These are phyloP conservation scores for Bursaphelenchus mucronatus DNA, from an alignment of 1,140 invertebrate genomes.

Conservation along the genomic window DNA sequence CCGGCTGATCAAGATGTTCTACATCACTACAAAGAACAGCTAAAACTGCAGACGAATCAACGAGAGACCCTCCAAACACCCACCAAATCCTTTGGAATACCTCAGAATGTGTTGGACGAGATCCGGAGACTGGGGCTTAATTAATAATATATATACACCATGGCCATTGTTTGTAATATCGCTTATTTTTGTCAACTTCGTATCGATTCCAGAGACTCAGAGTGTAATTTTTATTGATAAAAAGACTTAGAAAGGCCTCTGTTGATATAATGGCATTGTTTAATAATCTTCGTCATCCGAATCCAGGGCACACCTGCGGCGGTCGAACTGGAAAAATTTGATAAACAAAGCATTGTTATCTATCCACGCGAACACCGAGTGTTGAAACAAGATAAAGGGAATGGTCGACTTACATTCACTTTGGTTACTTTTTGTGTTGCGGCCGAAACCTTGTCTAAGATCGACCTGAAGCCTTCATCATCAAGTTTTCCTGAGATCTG, in stretches of 20 bases:
- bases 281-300: conserved; percentile 73
- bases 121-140: conserved; percentile 45
- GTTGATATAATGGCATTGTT: conserved; percentile 3
- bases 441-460: conserved; percentile 26
- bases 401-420: conserved; percentile 25
- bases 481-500: conserved; percentile 62
- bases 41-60: conserved; percentile 56
- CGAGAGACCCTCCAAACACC: conserved; percentile 58
- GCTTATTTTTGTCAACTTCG: conserved; percentile 8
- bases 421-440: conserved; percentile 28
- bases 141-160: background rate
- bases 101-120: conserved; percentile 47
- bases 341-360: too few relatives aligned
- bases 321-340: conserved; percentile 69
- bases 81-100: conserved; percentile 55
- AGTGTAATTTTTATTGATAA: conserved; percentile 9
- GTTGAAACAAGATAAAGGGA: background rate
- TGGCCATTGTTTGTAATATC: background rate
- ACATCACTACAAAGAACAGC: conserved; percentile 60
- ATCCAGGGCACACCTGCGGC: conserved; percentile 73
- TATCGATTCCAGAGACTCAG: conserved; percentile 19
- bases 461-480: conserved; percentile 14
- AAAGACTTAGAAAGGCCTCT: background rate
- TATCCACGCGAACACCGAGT: too few relatives aligned
- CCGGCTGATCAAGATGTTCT: conserved; percentile 67